Percentiles rank a stretch among this genome's conserved stretches.
Evolutionary conservation across 2,888 invertebrate species (phyloP).

Genomic region (Fabriciana adippe): DNA sequence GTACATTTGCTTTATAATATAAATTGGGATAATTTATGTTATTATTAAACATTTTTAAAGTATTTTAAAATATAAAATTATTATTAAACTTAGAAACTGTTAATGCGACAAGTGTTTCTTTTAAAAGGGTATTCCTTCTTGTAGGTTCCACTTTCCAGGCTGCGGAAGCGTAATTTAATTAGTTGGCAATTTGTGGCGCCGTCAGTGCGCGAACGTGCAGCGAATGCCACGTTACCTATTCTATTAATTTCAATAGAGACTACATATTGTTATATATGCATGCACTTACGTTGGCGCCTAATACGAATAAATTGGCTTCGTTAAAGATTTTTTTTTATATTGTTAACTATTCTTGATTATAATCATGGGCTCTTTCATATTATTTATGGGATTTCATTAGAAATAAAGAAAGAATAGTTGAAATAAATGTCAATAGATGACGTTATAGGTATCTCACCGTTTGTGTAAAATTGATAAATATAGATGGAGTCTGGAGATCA

Average conservation of each 20-base stretch:
- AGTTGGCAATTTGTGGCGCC: constrained; percentile 67
- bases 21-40: no score
- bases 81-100: neutral
- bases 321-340: no score
- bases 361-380: no score
- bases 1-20: no score
- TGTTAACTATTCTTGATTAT: no score
- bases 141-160: constrained; percentile 39
- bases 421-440: no score
- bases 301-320: constrained; percentile 11
- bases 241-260: constrained; percentile 68
- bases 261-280: constrained; percentile 55
- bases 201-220: constrained; percentile 66
- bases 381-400: no score
- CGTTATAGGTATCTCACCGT: no score
- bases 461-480: no score
- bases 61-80: neutral
- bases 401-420: no score
- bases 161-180: constrained; percentile 73
- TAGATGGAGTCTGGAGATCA: no score
- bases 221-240: constrained; percentile 58
- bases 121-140: constrained; percentile 53
- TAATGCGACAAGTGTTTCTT: neutral
- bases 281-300: constrained; percentile 34
- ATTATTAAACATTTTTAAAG: neutral